Conservation (phyloP, 2,888 invertebrate species). For the Craniophora ligustri region DNA sequence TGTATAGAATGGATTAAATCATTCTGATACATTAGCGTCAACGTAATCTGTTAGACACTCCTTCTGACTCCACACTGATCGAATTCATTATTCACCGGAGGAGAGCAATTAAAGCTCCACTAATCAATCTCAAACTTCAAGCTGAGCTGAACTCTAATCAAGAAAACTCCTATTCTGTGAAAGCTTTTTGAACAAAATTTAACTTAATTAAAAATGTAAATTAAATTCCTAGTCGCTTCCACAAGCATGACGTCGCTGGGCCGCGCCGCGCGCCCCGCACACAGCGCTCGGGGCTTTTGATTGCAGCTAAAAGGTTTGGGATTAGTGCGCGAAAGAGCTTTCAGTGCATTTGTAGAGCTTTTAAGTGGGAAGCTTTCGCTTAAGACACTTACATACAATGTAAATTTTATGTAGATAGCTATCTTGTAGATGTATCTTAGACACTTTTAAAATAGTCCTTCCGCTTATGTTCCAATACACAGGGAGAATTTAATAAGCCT, state of each 20-base stretch:
- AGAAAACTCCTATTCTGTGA: constrained; percentile 88
- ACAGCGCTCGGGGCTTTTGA: constrained; percentile 86
- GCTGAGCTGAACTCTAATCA: constrained; percentile 88
- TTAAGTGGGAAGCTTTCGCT: constrained; percentile 89
- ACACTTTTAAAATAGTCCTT: constrained; percentile 45
- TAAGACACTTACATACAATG: constrained; percentile 88
- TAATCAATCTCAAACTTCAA: constrained; percentile 89
- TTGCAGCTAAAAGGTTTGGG: constrained; percentile 89
- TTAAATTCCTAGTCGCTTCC: constrained; percentile 89
- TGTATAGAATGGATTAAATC: constrained; percentile 53
- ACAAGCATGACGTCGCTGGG: constrained; percentile 84
- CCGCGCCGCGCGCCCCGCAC: constrained; percentile 63
- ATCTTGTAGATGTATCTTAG: constrained; percentile 66
- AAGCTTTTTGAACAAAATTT: constrained; percentile 89
- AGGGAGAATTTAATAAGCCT: constrained; percentile 25
- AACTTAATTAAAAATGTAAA: constrained; percentile 89
- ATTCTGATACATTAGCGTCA: constrained; percentile 72
- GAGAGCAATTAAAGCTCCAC: constrained; percentile 88
- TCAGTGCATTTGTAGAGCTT: constrained; percentile 89
- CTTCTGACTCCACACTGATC: constrained; percentile 81
- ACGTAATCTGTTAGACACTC: constrained; percentile 75
- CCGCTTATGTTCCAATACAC: constrained; percentile 40
- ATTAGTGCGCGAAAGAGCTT: constrained; percentile 89
- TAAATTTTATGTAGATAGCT: constrained; percentile 83
- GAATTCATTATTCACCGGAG: constrained; percentile 87